These are phyloP conservation scores for Penaeus vannamei DNA, from an alignment of 1,140 invertebrate genomes.

Conservation along the genomic window DNA sequence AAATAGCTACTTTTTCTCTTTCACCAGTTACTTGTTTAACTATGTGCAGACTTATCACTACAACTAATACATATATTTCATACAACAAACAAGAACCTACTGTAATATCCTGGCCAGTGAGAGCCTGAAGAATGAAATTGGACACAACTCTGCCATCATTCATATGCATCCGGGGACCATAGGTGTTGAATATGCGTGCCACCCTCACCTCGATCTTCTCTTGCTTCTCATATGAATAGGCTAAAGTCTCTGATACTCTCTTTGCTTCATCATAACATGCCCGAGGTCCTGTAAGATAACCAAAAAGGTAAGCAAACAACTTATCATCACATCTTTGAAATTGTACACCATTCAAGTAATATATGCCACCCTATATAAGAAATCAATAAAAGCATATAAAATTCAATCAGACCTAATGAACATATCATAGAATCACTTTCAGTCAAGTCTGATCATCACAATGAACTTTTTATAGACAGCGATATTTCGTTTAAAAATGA, in stretches of 20 bases:
- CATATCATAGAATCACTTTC: too few relatives aligned
- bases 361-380: too few relatives aligned
- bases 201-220: constrained; percentile 95
- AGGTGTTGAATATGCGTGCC: constrained; percentile 99
- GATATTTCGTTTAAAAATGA: too few relatives aligned
- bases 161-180: constrained; percentile 99
- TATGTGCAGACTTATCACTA: too few relatives aligned
- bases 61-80: constrained; percentile 17
- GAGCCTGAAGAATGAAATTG: constrained; percentile 97
- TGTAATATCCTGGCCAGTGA: constrained; percentile 95
- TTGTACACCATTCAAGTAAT: too few relatives aligned
- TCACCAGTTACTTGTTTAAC: background rate
- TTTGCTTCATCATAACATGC: constrained; percentile 99
- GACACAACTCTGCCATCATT: constrained; percentile 99
- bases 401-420: too few relatives aligned
- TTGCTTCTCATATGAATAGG: constrained; percentile 97
- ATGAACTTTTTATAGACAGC: too few relatives aligned
- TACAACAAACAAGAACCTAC: constrained; percentile 75
- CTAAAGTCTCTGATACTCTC: constrained; percentile 95
- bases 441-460: too few relatives aligned
- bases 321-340: background rate
- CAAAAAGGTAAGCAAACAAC: constrained; percentile 4
- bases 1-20: background rate
- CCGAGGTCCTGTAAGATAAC: constrained; percentile 74
- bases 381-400: too few relatives aligned